Percentiles rank a stretch among this genome's conserved stretches.
Evolutionary conservation across 2,888 invertebrate species (phyloP).

Genomic region (Melinopterus prodromus): DNA sequence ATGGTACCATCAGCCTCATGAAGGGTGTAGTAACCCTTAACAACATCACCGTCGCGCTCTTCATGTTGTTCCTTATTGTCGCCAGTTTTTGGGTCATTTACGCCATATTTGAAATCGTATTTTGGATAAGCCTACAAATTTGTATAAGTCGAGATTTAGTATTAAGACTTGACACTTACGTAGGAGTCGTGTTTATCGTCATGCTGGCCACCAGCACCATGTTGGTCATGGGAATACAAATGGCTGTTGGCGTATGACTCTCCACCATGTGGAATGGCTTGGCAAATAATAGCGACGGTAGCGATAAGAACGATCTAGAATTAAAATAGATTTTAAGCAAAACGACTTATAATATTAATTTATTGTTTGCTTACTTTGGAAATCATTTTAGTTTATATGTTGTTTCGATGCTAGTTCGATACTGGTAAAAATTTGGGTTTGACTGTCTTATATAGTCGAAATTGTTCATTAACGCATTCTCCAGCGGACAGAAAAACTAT

Average conservation of each 20-base stretch:
- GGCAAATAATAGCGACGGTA: background rate
- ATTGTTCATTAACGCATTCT: conserved; percentile 11
- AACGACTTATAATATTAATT: background rate
- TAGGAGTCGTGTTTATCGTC: conserved; percentile 36
- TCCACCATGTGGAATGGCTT: conserved; percentile 18
- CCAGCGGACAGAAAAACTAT: conserved; percentile 10
- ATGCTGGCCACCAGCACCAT: conserved; percentile 12
- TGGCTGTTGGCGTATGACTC: conserved; percentile 29
- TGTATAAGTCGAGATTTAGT: conserved; percentile 5
- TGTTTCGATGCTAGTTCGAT: conserved; percentile 13
- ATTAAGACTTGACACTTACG: conserved; percentile 32
- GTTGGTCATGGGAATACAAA: conserved; percentile 21
- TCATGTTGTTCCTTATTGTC: conserved; percentile 57
- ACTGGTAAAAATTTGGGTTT: background rate
- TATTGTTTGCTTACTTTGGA: conserved; percentile 7
- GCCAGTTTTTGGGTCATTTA: conserved; percentile 56
- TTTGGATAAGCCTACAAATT: conserved; percentile 39
- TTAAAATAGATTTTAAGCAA: background rate
- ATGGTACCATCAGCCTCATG: conserved; percentile 57
- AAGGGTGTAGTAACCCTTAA: conserved; percentile 55
- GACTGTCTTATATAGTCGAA: conserved; percentile 11
- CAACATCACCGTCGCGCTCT: conserved; percentile 54
- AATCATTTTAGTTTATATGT: background rate
- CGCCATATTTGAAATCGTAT: conserved; percentile 57
- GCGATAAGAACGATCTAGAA: conserved; percentile 16